phyloP scores from a whole-genome alignment of 2,888 invertebrate genomes.

The Eupithecia vulgata region DNA sequence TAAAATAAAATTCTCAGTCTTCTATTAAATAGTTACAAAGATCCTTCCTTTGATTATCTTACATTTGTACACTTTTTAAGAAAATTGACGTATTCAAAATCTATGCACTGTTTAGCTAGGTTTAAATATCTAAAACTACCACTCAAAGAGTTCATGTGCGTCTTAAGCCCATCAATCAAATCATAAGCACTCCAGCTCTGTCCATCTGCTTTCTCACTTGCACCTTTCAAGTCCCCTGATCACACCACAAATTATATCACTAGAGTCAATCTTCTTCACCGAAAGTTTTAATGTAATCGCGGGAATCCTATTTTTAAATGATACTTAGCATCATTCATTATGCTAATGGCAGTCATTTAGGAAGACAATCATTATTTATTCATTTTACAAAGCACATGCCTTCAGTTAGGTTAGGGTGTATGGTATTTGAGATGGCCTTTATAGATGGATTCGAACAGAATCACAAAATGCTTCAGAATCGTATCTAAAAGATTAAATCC shows the following conservation, averaged over 20 bases:
- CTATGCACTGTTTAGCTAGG: constrained; percentile 21
- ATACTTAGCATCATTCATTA: neutral
- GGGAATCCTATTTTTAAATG: neutral
- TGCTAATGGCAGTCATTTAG: neutral
- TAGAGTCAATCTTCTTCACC: neutral
- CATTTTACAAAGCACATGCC: neutral
- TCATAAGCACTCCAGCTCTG: neutral
- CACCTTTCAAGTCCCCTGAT: constrained; percentile 4
- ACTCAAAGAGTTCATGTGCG: constrained; percentile 17
- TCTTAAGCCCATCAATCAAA: constrained; percentile 10
- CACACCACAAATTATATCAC: constrained; percentile 22
- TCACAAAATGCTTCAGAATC: neutral
- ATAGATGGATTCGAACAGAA: neutral
- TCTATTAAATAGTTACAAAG: constrained; percentile 75
- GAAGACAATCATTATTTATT: neutral
- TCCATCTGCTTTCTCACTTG: neutral
- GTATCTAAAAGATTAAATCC: neutral
- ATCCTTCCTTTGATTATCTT: constrained; percentile 68
- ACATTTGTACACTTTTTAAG: constrained; percentile 70
- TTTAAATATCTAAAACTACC: constrained; percentile 8
- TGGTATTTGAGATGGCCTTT: neutral
- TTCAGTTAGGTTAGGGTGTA: neutral
- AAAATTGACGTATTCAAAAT: constrained; percentile 34
- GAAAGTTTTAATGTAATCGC: neutral
- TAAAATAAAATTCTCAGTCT: constrained; percentile 78